Evolutionary conservation across 2,113 vertebrate species (phyloP), one percentile per base, ranked within the genome.

Genomic region (Mus spicilegus): DNA sequence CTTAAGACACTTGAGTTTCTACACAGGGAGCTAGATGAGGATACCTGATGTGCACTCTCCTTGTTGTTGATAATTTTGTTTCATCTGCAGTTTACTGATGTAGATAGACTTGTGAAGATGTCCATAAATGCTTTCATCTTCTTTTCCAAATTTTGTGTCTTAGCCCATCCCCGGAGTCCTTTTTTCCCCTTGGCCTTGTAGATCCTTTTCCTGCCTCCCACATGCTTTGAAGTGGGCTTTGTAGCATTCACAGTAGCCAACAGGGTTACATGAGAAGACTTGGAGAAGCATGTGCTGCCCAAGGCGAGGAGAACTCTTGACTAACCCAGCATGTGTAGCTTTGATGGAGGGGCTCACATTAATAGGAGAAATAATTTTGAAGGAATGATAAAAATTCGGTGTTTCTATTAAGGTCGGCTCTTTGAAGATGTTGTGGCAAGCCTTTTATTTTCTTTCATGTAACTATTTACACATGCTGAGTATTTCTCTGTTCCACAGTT

Each of bases 211-310:
- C 96, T 8, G 33, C 78, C 89, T 94, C 89, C 95, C 73, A 58
- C 13, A 7, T 28, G 63, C 97, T 98, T 98, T 98, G 97, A 98
- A 97, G 97, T 98, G 96, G 97, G 87, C 95, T 98, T 93, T 96
- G 94, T 91, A 96, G 95, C 89, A 30, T 97, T 97, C 91, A 85
- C 97, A 95, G 97, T 97, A 98, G 97, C 97, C 97, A 97, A 95
- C 87, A 97, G 93, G 91, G 97, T 96, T 97, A 97, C 93, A 95
- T 96, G 97, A 98, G 98, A 97, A 95, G 96, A 94, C 87, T 86
- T 95, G 89, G 95, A 90, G 96, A 96, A 97, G 96, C 1, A 20
- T 97, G 93, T 84, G 70, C 95, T 92, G 94, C 97, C 96, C 91
- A 97, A 93, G 98, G 97, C 97, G 94, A 97, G 91, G 87, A 95